Base-by-base conservation (phyloP, 1,140 invertebrate genomes). In the Belonocnema kinseyi region DNA sequence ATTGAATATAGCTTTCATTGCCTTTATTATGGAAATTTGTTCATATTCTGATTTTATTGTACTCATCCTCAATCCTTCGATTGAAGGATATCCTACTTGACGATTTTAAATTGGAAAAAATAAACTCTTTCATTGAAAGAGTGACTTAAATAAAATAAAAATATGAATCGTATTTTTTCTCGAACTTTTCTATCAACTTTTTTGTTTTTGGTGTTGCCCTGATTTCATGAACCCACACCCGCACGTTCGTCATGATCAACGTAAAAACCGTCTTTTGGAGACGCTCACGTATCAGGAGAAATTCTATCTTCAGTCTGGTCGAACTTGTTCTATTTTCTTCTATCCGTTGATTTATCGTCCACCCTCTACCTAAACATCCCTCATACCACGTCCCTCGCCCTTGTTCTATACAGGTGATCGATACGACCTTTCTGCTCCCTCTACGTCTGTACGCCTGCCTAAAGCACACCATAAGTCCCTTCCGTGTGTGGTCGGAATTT, bases 311-410 rank as follows among this genome's bases (percentile, higher is more conserved):
- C 33, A 66, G 61, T 26, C 61, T 40, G 26, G 14, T 66, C 26
- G 61, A 66, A 66, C 61, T n/a, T 66, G 61, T 46, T 66, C 61
- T 66, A 66, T 66, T 66, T 66, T 66, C 61, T 66, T 66, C 61
- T 46, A 66, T 66, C 61, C 61, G 61, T 66, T 66, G 61, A 66
- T 66, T 66, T 66, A 66, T 66, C 61, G 61, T 40, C 14, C 61
- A 66, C 40, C 61, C 61, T 66, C 61, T n/a, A 66, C 33, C 61
- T 66, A 40, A 66, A 66, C 61, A 66, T 66, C 61, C 40, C 40
- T 66, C 26, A 66, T 66, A 66, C 33, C 61, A 33, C 61, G n/a
- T 66, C 26, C 61, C 6, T 26, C n/a, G 26, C 40, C n/a, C 13
- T 40, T 66, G 61, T 66, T 66, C 61, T 14, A 16, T 21, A n/a